Percentiles rank a stretch among this genome's conserved stretches.
Evolutionary conservation across 2,797 vertebrate species (phyloP).

Genomic region (Gymnocypris eckloni): DNA sequence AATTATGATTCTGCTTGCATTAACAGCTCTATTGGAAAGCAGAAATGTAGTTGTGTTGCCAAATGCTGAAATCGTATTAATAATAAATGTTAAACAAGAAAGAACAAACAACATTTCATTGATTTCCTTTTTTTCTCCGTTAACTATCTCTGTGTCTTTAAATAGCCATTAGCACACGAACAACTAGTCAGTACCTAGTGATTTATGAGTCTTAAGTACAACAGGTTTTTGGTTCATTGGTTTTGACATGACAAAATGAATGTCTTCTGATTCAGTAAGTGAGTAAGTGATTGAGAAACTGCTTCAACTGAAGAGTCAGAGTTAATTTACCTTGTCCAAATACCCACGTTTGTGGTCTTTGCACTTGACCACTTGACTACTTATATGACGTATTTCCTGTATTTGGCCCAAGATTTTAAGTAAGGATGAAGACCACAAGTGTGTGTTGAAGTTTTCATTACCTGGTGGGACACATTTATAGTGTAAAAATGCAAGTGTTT

Average conservation of each 20-base stretch:
- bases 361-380: too few relatives aligned
- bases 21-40: neutral
- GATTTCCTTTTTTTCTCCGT: neutral
- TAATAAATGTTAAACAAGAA: neutral
- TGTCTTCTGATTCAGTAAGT: neutral
- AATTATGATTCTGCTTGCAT: neutral
- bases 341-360: too few relatives aligned
- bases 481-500: too few relatives aligned
- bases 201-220: neutral
- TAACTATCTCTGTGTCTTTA: neutral
- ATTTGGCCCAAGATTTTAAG: neutral
- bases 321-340: too few relatives aligned
- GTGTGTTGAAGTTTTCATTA: too few relatives aligned
- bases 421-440: neutral
- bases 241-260: neutral
- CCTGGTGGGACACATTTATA: too few relatives aligned
- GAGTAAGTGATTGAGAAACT: neutral
- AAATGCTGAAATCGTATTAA: neutral
- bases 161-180: neutral
- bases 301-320: neutral
- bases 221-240: neutral
- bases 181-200: neutral
- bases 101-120: neutral
- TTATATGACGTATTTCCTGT: neutral
- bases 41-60: neutral